Evolutionary conservation across 2,797 vertebrate genomes (phyloP).

Genomic region (Chiloscyllium punctatum): DNA sequence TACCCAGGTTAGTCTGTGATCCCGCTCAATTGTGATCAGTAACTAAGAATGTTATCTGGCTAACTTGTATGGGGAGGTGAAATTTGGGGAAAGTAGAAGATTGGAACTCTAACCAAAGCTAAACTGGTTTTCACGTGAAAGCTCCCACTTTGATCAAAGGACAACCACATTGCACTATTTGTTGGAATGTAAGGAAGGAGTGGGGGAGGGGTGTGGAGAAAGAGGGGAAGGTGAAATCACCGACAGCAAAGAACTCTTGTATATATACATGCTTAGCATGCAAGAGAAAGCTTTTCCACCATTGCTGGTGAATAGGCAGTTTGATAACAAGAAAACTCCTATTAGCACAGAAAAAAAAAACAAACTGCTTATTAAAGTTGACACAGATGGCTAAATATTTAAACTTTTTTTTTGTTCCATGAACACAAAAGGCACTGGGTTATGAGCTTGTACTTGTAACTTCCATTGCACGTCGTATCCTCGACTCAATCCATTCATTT

Average conservation of each 20-base stretch:
- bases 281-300: conserved; percentile 38
- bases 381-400: conserved; percentile 23
- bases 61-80: neutral
- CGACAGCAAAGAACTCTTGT: conserved; percentile 36
- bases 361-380: conserved; percentile 20
- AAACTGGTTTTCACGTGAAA: conserved; percentile 31
- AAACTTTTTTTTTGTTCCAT: conserved; percentile 39
- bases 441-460: conserved; percentile 38
- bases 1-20: neutral
- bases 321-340: conserved; percentile 12
- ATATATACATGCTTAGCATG: conserved; percentile 40
- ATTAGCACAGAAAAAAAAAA: conserved; percentile 26
- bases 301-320: conserved; percentile 22
- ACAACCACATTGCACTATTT: conserved; percentile 24
- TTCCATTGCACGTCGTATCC: conserved; percentile 27
- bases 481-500: conserved; percentile 14
- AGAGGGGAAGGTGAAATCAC: neutral
- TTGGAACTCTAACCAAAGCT: neutral
- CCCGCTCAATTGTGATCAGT: neutral
- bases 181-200: conserved; percentile 32
- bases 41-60: neutral
- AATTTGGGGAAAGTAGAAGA: neutral
- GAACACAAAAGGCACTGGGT: conserved; percentile 43
- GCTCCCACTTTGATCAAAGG: neutral
- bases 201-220: neutral